Base-by-base conservation (phyloP, 2,797 vertebrate species). In the Momotus momota region DNA sequence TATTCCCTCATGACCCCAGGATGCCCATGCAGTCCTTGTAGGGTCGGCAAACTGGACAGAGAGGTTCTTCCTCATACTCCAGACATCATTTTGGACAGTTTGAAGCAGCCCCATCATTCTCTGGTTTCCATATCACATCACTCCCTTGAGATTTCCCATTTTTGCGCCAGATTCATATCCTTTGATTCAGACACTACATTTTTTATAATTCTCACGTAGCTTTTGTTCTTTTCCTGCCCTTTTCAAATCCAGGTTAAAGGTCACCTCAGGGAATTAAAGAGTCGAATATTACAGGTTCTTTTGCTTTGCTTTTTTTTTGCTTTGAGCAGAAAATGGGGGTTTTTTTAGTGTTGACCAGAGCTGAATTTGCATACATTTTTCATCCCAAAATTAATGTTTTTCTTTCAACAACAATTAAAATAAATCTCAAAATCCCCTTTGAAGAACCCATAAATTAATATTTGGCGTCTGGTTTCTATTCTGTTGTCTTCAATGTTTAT, bases 401-500 rank as follows among this genome's bases (percentile, higher is more conserved):
- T 95, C 93, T 93, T 96, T 93, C 94, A 96, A 82, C 87, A 41
- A 71, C 66, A 97, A 92, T 97, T 97, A 96, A 96, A 95, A 93
- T 96, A 96, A 96, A 96, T 88, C 88, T 61, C 92, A 74, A 92
- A 93, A 90, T 93, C 75, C 93, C 87, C 88, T 97, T 94, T 96
- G 94, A 96, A 96, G 93, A 96, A 35, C 26, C 51, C 17, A 5
- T 62, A 65, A 95, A 94, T 86, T 81, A 94, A 86, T 97, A 96
- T 94, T 88, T 77, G 91, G 88, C 66, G 87, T 97, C 97, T 97
- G 96, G 96, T 96, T 96, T 97, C 95, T 94, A 91, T 97, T 97
- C 93, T 94, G 94, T 97, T 97, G 96, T 96, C 97, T 97, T 93
- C 89, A 87, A 17, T 97, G 94, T 97, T 97, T 96, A 94, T 92